Evolutionary conservation across 2,888 invertebrate genomes (phyloP).

Genomic region (Cerastis rubricosa): DNA sequence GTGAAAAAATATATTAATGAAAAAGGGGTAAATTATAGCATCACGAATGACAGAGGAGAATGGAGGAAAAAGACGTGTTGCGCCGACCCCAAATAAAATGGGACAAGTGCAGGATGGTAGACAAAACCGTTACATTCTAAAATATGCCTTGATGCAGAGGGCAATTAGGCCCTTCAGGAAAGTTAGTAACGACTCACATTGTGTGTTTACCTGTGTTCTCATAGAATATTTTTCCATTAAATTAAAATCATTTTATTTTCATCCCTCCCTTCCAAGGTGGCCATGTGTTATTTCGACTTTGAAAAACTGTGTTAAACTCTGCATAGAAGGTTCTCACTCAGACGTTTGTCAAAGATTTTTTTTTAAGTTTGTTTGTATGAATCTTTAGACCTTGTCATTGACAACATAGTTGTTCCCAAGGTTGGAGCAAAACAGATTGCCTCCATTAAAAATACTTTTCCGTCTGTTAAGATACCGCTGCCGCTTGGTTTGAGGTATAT

Average conservation of each 20-base stretch:
- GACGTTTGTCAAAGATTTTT: not conserved
- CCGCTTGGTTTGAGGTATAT: not conserved
- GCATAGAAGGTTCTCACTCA: not conserved
- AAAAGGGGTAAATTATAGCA: too few relatives aligned
- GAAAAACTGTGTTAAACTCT: not conserved
- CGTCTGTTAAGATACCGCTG: not conserved
- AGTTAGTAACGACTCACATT: not conserved
- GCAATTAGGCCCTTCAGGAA: not conserved
- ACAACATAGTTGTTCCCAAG: not conserved
- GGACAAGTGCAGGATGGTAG: not conserved
- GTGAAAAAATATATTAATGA: too few relatives aligned
- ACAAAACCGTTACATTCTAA: not conserved
- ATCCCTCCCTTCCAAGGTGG: too few relatives aligned
- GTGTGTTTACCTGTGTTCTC: not conserved
- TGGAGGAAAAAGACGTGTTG: too few relatives aligned
- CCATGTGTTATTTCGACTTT: not conserved
- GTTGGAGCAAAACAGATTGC: not conserved
- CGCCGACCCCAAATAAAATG: too few relatives aligned
- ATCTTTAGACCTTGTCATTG: not conserved
- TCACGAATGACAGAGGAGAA: too few relatives aligned
- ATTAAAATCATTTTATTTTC: not conserved
- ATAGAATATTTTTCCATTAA: not conserved
- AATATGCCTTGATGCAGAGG: not conserved
- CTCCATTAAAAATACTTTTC: constrained; percentile 3
- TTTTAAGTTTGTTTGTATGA: not conserved